Percentiles rank a stretch among this genome's conserved stretches.
Evolutionary conservation across 2,888 invertebrate species (phyloP).

Genomic region (Phania funesta): DNA sequence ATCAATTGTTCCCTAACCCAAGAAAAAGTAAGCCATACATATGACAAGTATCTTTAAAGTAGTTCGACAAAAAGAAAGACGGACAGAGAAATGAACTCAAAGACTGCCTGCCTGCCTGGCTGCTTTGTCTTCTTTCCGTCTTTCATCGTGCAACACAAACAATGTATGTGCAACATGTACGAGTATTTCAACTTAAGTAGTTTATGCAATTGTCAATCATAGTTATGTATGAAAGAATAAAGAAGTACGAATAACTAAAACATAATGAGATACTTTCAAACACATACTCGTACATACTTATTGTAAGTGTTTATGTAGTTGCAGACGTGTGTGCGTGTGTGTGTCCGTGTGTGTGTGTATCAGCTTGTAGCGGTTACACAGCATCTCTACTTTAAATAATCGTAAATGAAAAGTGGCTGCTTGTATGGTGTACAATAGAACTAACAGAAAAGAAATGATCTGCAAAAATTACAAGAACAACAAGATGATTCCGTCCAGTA

Average conservation of each 20-base stretch:
- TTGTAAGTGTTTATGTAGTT: no score
- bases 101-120: not conserved
- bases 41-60: not conserved
- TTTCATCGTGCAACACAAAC: slow-evolving; percentile 26
- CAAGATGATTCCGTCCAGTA: slow-evolving; percentile 7
- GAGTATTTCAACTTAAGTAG: slow-evolving; percentile 24
- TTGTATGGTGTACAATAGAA: not conserved
- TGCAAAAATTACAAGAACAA: not conserved
- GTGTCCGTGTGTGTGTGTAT: not conserved
- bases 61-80: slow-evolving; percentile 16
- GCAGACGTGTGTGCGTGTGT: not conserved
- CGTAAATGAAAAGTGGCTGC: not conserved
- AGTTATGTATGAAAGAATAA: slow-evolving; percentile 26
- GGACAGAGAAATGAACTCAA: not conserved
- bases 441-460: not conserved
- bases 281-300: not conserved
- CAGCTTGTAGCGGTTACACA: not conserved
- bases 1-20: slow-evolving; percentile 11
- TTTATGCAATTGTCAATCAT: slow-evolving; percentile 59
- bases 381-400: slow-evolving; percentile 1
- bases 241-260: slow-evolving; percentile 39
- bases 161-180: slow-evolving; percentile 9
- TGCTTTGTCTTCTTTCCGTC: slow-evolving; percentile 24
- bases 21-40: slow-evolving; percentile 20
- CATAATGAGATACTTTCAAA: slow-evolving; percentile 47